phyloP scores from a whole-genome alignment of 2,888 invertebrate genomes.

The Torymus tubicola region DNA sequence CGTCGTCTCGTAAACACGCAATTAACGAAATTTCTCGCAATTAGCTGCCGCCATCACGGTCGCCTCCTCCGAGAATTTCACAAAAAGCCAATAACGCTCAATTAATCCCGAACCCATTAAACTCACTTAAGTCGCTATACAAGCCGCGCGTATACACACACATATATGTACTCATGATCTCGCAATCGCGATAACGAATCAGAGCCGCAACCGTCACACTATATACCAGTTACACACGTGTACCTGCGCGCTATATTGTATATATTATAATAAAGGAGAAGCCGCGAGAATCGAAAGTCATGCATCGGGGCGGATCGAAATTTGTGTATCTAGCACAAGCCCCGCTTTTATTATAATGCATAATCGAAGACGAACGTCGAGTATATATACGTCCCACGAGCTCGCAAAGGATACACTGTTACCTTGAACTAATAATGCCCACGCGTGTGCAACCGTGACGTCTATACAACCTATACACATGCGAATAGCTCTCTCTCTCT shows the following conservation, averaged over 20 bases:
- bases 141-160: not conserved
- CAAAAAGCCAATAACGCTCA: slow-evolving; percentile 6
- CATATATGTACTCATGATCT: not conserved
- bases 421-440: slow-evolving; percentile 54
- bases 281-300: too few species aligned
- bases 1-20: not conserved
- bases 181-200: slow-evolving; percentile 22
- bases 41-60: too few species aligned
- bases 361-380: not conserved
- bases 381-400: not conserved
- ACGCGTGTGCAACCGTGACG: slow-evolving; percentile 17
- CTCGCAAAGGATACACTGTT: not conserved
- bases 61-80: too few species aligned
- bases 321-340: slow-evolving; percentile 24
- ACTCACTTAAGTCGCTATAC: not conserved
- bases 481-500: too few species aligned
- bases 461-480: too few species aligned
- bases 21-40: not conserved
- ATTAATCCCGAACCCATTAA: slow-evolving; percentile 6
- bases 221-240: not conserved
- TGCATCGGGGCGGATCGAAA: not conserved
- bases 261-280: too few species aligned
- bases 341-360: not conserved
- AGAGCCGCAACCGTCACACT: not conserved
- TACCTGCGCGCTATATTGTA: not conserved